These are phyloP conservation scores for Caenorhabditis latens DNA, from an alignment of 1,140 invertebrate species.

Conservation along the genomic window DNA sequence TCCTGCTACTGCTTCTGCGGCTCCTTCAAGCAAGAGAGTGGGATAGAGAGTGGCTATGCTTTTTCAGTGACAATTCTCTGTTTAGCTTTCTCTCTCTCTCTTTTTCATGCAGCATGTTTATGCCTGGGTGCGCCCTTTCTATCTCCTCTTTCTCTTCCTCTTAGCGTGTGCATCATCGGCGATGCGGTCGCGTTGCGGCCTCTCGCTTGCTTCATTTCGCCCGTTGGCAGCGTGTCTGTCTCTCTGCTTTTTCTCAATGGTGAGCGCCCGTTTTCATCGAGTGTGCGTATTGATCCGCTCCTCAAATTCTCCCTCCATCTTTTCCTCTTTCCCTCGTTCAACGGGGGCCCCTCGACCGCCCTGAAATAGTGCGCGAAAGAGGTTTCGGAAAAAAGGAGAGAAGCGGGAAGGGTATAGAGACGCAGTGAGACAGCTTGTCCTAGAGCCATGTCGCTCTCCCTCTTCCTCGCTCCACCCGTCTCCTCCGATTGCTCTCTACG, in stretches of 20 bases:
- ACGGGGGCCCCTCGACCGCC: constrained; percentile 34
- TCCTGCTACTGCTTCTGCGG: constrained; percentile 18
- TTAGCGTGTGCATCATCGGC: constrained; percentile 23
- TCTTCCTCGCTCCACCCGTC: constrained; percentile 9
- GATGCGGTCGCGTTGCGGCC: constrained; percentile 43
- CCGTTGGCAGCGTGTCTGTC: constrained; percentile 46
- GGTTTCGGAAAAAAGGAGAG: constrained; percentile 49
- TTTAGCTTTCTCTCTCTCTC: constrained; percentile 34
- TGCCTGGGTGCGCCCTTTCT: constrained; percentile 37
- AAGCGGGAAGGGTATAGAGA: constrained; percentile 19
- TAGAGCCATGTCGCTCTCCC: constrained; percentile 11
- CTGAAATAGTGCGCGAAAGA: constrained; percentile 54
- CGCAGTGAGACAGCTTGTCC: neutral
- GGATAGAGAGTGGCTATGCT: constrained; percentile 21
- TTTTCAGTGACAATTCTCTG: constrained; percentile 49
- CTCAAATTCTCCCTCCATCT: neutral
- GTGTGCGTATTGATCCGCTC: constrained; percentile 53
- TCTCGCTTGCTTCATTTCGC: constrained; percentile 39
- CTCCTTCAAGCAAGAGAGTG: constrained; percentile 29
- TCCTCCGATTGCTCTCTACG: constrained; percentile 28
- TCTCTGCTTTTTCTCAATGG: constrained; percentile 44
- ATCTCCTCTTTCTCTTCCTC: constrained; percentile 22
- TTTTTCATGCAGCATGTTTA: constrained; percentile 47
- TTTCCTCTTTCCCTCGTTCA: constrained; percentile 24
- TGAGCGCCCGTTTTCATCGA: constrained; percentile 35